Evolutionary conservation across 2,797 vertebrate species (phyloP), one percentile per base, ranked within the genome.

Genomic region (Pteronotus mesoamericanus): DNA sequence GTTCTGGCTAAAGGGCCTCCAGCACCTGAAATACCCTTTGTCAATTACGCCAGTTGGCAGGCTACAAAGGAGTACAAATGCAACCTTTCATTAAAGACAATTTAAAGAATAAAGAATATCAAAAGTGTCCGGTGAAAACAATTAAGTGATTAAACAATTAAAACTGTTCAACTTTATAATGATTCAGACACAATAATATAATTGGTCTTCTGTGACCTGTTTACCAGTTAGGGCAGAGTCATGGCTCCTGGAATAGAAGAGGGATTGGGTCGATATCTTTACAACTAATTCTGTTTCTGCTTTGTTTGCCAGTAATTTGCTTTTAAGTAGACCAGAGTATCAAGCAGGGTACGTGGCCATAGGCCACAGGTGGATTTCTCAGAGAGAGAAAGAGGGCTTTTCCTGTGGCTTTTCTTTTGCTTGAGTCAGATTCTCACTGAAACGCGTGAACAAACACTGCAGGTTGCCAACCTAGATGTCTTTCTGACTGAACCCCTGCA

Each of bases 21-120:
- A 57, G 66, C 37, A 89, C 86, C 88, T 90, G 77, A 88, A 85
- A 92, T 37, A 42, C 9, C 5, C 84, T 75, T 95, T 90, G 69
- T 44, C 55, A 78, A 7, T 57, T 66, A 32, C 1, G 46, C 46
- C 79, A 26, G 11, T 59, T 71, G 89, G 72, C 74, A 92, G 34
- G 21, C 51, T 89, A 64, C 34, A 19, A 48, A 91, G 44, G 9
- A 80, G 4, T 64, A 66, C 61, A 91, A 79, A 80, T 37, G 42
- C 32, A 32, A 66, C 77, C 11, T 72, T 85, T 59, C 61, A 29
- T 75, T 95, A 9, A 74, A 42, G 34, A 53, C 85, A 24, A 51
- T 29, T 39, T 64, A 48, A 95, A 93, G 37, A 91, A 87, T 24
- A 74, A 86, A 83, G 37, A 51, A 10, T 77, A 51, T 91, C 37